phyloP scores from a whole-genome alignment of 2,888 invertebrate genomes.

The Acanthosepion esculentum region DNA sequence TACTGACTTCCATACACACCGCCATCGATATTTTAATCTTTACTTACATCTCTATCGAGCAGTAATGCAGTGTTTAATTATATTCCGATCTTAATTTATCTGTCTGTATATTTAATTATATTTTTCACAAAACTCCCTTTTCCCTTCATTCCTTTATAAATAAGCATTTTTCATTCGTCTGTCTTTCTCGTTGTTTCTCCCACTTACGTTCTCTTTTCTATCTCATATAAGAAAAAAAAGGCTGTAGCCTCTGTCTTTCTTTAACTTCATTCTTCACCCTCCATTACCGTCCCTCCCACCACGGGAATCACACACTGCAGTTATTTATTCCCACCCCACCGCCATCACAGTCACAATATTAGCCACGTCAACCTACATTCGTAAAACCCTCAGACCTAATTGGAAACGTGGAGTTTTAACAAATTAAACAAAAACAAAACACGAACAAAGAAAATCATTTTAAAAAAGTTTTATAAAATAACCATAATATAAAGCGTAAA shows the following conservation, averaged over 20 bases:
- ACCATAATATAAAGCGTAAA: not conserved
- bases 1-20: not conserved
- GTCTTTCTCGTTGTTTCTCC: not conserved
- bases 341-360: not conserved
- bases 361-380: slow-evolving; percentile 17
- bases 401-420: not conserved
- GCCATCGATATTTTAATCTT: not conserved
- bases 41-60: not conserved
- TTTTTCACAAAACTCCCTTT: not conserved
- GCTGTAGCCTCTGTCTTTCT: not conserved
- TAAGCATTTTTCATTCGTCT: not conserved
- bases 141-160: not conserved
- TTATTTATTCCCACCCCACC: not conserved
- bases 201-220: too few relatives aligned
- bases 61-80: not conserved
- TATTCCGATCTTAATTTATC: not conserved
- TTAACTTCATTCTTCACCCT: not conserved
- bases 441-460: not conserved
- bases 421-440: slow-evolving; percentile 2
- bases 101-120: not conserved
- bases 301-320: not conserved
- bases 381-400: not conserved
- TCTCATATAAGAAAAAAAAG: too few relatives aligned
- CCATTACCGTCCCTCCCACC: not conserved
- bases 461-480: not conserved